Evolutionary conservation across 2,888 invertebrate species (phyloP), one percentile per base, ranked within the genome.

Genomic region (Ptilodon capucinus): DNA sequence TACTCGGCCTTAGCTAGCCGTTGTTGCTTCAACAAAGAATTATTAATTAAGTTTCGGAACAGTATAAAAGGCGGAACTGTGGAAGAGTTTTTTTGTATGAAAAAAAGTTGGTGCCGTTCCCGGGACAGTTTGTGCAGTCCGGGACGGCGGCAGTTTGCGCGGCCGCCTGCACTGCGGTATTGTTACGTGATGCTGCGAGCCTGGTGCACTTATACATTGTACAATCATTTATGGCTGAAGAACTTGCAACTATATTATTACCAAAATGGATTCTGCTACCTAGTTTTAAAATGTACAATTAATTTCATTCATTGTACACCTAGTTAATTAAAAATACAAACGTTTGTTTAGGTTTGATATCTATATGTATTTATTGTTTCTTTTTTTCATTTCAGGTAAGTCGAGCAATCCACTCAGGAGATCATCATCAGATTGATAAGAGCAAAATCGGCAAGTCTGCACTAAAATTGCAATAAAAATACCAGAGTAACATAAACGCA

Each of bases 111-210:
- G 41, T 53, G 19, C 42, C 54, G 53, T 48, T 58, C 51, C 45
- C 46, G 54, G 48, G 57, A 64, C 62, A 64, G 60, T 65, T 58
- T 50, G 61, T 64, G 59, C 58, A 59, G 55, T 54, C 63, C 60
- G 48, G 54, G 19, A 34, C 44, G 45, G 45, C 51, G 58, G 57
- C 56, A 49, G 55, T 56, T 57, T 48, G 52, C 49, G 48, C 51
- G 54, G 64, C 67, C 60, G 65, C 63, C 80, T 79, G 86, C 87
- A 86, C 74, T 88, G 87, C 87, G 84, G 79, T 71, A 81, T 66
- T 80, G 75, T 84, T 85, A 86, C 86, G 86, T 82, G 82, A 81
- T 68, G 62, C 74, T 81, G 79, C 58, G 63, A 57, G 64, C 73
- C 75, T 74, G 71, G 64, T 70, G 53, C 41, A 45, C 42, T 45